Percentiles rank a stretch among this genome's conserved stretches.
These are phyloP conservation scores for Thalassoma bifasciatum DNA, from an alignment of 2,113 vertebrate species.

Conservation along the genomic window DNA sequence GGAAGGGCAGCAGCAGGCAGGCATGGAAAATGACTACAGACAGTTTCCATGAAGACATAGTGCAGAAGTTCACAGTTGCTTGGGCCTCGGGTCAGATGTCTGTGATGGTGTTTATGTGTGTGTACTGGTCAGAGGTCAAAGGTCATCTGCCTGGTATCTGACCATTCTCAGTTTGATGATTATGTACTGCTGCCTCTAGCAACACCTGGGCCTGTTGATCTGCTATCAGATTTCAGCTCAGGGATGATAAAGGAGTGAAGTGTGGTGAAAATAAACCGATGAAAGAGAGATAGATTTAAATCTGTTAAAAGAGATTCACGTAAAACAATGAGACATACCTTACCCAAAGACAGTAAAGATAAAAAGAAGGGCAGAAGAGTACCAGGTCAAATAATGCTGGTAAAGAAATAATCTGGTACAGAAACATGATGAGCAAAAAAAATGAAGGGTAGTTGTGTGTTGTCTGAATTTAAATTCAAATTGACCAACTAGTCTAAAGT, in stretches of 20 bases:
- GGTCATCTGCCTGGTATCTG: constrained; percentile 47
- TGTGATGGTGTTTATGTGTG: constrained; percentile 14
- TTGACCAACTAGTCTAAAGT: too few species aligned
- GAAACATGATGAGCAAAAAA: too few species aligned
- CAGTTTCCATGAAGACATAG: constrained; percentile 41
- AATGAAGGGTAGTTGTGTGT: too few species aligned
- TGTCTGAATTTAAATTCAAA: too few species aligned
- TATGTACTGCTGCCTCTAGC: constrained; percentile 20
- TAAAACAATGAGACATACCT: neutral
- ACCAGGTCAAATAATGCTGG: too few species aligned
- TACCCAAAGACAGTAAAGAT: neutral
- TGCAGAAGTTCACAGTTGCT: constrained; percentile 52
- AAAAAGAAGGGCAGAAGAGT: neutral
- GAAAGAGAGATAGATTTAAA: neutral
- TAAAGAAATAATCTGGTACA: too few species aligned
- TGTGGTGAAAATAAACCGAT: neutral
- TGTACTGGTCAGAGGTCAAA: constrained; percentile 47
- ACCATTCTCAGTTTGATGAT: constrained; percentile 1
- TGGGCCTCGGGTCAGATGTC: constrained; percentile 40
- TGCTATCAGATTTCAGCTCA: constrained; percentile 3
- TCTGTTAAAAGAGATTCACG: neutral
- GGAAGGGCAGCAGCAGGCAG: constrained; percentile 25
- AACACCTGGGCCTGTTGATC: constrained; percentile 42
- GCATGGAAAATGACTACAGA: constrained; percentile 34
- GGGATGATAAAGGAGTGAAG: constrained; percentile 12